A percentile compares a stretch with the other conserved stretches of the same genome.
Conservation (phyloP, 2,113 vertebrate species). For the Galbula dea region DNA sequence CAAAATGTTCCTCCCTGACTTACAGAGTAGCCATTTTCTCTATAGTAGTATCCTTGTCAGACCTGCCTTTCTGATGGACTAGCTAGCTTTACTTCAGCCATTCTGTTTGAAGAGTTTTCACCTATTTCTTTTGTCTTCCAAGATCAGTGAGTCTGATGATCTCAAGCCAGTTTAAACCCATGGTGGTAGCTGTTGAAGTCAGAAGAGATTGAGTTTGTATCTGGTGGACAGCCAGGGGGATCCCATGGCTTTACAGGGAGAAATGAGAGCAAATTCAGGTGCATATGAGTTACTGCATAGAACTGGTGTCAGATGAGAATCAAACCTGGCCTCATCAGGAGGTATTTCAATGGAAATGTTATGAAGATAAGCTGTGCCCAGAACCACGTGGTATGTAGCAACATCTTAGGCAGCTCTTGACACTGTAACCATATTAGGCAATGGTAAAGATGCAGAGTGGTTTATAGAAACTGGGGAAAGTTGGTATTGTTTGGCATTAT, state of each 20-base stretch:
- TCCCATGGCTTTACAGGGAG: fast-evolving
- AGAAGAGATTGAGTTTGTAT: not conserved
- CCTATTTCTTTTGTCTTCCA: constrained; percentile 31
- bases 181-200: not conserved
- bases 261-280: not conserved
- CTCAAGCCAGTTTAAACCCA: not conserved
- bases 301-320: not conserved
- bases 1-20: not conserved
- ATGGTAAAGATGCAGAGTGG: not conserved
- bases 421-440: not conserved
- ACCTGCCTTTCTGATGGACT: not conserved
- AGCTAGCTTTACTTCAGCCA: not conserved
- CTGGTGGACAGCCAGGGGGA: not conserved
- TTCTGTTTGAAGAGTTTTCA: constrained; percentile 1
- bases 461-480: constrained; percentile 6
- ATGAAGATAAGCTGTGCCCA: not conserved
- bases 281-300: not conserved
- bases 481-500: constrained; percentile 9
- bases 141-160: not conserved
- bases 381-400: not conserved
- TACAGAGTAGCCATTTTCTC: not conserved
- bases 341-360: not conserved
- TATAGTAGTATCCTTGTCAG: not conserved
- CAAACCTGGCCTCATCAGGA: not conserved
- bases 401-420: not conserved